phyloP scores from a whole-genome alignment of 1,140 invertebrate species.

The Hyles vespertilio region DNA sequence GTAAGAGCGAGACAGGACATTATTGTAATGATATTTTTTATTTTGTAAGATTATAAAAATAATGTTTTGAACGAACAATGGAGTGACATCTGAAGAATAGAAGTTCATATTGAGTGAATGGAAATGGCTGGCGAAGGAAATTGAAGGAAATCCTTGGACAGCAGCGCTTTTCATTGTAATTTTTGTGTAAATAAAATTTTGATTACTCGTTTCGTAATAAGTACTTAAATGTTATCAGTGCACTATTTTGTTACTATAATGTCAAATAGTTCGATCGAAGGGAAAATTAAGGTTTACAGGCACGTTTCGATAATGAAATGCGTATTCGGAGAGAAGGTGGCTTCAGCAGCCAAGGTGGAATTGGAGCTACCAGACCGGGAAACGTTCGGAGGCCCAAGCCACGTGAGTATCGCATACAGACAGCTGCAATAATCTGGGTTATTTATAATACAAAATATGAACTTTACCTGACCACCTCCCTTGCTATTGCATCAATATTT shows the following conservation, averaged over 20 bases:
- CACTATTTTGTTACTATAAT: slow-evolving; percentile 52
- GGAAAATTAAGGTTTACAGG: slow-evolving; percentile 62
- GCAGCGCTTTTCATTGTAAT: slow-evolving; percentile 52
- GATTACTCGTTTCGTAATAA: slow-evolving; percentile 55
- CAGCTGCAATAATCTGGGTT: not conserved
- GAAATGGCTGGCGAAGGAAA: slow-evolving; percentile 42
- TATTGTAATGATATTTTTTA: not conserved
- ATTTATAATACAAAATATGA: not conserved
- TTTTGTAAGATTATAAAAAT: slow-evolving; percentile 5
- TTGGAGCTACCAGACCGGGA: slow-evolving; percentile 46
- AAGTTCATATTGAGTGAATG: slow-evolving; percentile 38
- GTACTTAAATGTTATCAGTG: slow-evolving; percentile 62
- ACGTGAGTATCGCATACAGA: slow-evolving; percentile 41
- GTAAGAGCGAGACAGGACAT: not conserved
- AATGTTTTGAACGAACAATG: slow-evolving; percentile 25
- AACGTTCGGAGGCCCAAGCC: slow-evolving; percentile 51
- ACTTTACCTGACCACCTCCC: not conserved
- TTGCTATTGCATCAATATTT: not conserved
- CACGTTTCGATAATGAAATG: slow-evolving; percentile 67
- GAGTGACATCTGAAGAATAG: slow-evolving; percentile 26
- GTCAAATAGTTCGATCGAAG: slow-evolving; percentile 68
- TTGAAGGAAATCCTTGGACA: slow-evolving; percentile 65
- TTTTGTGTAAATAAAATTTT: slow-evolving; percentile 63
- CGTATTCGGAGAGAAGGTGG: slow-evolving; percentile 61
- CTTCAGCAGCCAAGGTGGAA: slow-evolving; percentile 60